A percentile compares a stretch with the other conserved stretches of the same genome.
These are phyloP conservation scores for Scortum barcoo DNA, from an alignment of 2,113 vertebrate species.

Conservation along the genomic window DNA sequence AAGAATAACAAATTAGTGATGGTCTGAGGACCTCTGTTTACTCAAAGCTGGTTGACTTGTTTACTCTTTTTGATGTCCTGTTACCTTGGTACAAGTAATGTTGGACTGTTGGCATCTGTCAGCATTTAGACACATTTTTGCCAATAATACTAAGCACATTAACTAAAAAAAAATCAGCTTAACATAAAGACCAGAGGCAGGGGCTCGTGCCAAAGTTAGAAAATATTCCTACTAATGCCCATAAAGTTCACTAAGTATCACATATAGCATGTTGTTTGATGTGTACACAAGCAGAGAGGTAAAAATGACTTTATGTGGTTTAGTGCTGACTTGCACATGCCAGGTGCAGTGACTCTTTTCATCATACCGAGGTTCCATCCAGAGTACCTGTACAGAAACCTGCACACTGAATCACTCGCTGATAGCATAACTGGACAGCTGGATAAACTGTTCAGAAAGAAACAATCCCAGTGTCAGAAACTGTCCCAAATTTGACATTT, in stretches of 20 bases:
- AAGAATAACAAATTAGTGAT: conserved; percentile 8
- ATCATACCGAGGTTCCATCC: too few species aligned
- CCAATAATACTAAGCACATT: background rate
- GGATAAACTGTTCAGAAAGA: too few species aligned
- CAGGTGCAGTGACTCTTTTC: too few species aligned
- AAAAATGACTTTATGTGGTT: too few species aligned
- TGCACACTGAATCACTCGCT: too few species aligned
- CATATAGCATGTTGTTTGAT: too few species aligned
- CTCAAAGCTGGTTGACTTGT: background rate
- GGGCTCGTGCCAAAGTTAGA: background rate
- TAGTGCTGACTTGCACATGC: too few species aligned
- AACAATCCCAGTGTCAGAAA: too few species aligned
- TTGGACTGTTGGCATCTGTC: background rate
- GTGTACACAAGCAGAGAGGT: too few species aligned
- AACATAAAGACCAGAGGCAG: background rate
- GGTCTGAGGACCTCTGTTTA: background rate
- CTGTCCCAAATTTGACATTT: too few species aligned
- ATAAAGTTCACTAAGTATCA: background rate
- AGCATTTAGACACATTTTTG: background rate
- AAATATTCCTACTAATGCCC: background rate
- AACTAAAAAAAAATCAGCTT: background rate
- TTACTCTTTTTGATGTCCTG: background rate
- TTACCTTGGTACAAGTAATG: background rate
- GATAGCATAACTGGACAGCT: too few species aligned
- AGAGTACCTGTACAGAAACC: too few species aligned